Evolutionary conservation across 1,140 invertebrate genomes (phyloP), one percentile per base, ranked within the genome.

Genomic region (Brachystomella parvula): DNA sequence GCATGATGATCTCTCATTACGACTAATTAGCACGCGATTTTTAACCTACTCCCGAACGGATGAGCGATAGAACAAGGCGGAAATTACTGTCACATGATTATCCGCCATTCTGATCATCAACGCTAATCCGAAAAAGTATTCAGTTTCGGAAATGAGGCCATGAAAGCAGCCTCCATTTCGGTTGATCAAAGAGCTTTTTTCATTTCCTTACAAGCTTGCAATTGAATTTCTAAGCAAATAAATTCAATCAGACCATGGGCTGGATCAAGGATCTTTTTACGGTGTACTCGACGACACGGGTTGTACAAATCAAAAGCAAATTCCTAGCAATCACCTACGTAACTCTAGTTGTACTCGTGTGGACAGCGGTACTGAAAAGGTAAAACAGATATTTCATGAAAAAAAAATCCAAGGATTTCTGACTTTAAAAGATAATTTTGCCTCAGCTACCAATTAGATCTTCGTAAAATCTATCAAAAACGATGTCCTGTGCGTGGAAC

Each of bases 391-490:
- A 6, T 24, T n/a, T 57, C 21, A 21, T 12, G 29, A 65, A n/a
- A 21, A 60, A 24, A 60, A 19, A 44, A 15, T 24, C 53, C 29
- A 31, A 30, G 1, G 30, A 30, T n/a, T 24, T 35, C 30, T 17
- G 28, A n/a, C n/a, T 62, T 30, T 33, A 47, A 2, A 3, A n/a
- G 15, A 28, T 6, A 17, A 21, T 63, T 53, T 63, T 26, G 28
- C 19, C 72, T 15, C 69, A 82, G 81, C 26, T 83, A 75, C 75
- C 80, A 77, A 17, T 77, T 83, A 61, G 75, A 81, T 53, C 79
- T 74, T 59, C 78, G 80, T 49, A 82, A 82, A 75, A 82, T 81
- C 21, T 83, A 83, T 73, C 82, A 83, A 73, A 76, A 79, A 12
- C 76, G 77, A 75, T 77, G 79, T 57, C 72, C 69, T 58, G 75